Conservation (phyloP, 2,113 vertebrate species). For the Cheilinus undulatus region DNA sequence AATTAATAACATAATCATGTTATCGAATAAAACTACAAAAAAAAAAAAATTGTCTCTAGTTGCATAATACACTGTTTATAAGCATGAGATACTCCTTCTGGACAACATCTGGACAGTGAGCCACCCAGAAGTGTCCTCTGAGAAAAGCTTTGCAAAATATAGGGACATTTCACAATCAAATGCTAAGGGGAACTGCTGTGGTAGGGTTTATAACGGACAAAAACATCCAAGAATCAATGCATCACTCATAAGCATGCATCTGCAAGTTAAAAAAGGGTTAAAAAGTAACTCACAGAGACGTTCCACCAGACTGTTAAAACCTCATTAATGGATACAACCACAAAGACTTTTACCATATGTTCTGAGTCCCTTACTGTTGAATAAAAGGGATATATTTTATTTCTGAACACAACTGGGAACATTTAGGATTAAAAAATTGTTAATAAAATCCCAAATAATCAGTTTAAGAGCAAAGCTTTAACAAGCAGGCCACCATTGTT, state of each 20-base stretch:
- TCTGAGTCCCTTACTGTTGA: too few species aligned
- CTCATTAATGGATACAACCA: too few species aligned
- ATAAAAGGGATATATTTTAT: neutral
- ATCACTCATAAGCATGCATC: neutral
- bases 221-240: neutral
- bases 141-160: too few species aligned
- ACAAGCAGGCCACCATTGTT: neutral
- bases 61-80: too few species aligned
- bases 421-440: neutral
- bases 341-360: too few species aligned
- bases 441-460: neutral
- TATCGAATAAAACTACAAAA: too few species aligned
- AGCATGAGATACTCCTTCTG: too few species aligned
- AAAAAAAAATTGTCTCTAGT: too few species aligned
- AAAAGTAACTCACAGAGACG: neutral
- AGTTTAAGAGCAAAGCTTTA: neutral
- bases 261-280: neutral
- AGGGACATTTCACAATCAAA: conserved; percentile 30
- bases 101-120: too few species aligned
- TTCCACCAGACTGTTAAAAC: too few species aligned
- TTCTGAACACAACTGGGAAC: neutral
- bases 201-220: neutral
- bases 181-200: conserved; percentile 4
- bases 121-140: neutral
- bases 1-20: too few species aligned